Conservation (phyloP, 1,140 invertebrate species). For the Himalopsyche phryganea region DNA sequence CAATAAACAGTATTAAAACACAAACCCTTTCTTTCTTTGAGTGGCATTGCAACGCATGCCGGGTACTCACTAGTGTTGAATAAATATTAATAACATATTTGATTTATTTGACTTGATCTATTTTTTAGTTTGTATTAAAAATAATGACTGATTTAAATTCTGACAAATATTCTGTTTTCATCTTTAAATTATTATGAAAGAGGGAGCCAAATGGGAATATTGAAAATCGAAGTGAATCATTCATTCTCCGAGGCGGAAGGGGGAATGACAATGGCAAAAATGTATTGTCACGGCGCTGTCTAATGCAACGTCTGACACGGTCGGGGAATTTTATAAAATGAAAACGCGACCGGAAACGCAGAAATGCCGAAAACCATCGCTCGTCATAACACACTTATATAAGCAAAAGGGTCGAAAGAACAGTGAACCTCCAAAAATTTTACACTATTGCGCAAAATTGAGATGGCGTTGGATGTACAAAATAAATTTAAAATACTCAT, state of each 20-base stretch:
- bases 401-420: slow-evolving; percentile 1
- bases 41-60: too few relatives aligned
- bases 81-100: too few relatives aligned
- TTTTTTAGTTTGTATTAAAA: too few relatives aligned
- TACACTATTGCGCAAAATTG: too few relatives aligned
- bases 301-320: slow-evolving; percentile 15
- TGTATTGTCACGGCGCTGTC: slow-evolving; percentile 18
- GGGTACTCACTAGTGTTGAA: too few relatives aligned
- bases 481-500: too few relatives aligned
- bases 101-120: too few relatives aligned
- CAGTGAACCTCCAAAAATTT: not conserved
- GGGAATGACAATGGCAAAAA: slow-evolving; percentile 20
- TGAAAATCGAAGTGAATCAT: slow-evolving; percentile 32
- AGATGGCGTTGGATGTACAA: too few relatives aligned
- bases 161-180: slow-evolving; percentile 14
- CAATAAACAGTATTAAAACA: too few relatives aligned
- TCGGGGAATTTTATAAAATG: slow-evolving; percentile 20
- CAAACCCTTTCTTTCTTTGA: too few relatives aligned
- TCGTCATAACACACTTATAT: slow-evolving; percentile 10
- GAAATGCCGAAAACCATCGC: slow-evolving; percentile 14
- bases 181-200: slow-evolving; percentile 18
- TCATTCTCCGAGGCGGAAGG: slow-evolving; percentile 21
- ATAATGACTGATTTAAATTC: slow-evolving; percentile 17
- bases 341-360: slow-evolving; percentile 22
- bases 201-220: slow-evolving; percentile 25